These are phyloP conservation scores for Parnassius mnemosyne DNA, from an alignment of 2,888 invertebrate genomes.

Conservation along the genomic window DNA sequence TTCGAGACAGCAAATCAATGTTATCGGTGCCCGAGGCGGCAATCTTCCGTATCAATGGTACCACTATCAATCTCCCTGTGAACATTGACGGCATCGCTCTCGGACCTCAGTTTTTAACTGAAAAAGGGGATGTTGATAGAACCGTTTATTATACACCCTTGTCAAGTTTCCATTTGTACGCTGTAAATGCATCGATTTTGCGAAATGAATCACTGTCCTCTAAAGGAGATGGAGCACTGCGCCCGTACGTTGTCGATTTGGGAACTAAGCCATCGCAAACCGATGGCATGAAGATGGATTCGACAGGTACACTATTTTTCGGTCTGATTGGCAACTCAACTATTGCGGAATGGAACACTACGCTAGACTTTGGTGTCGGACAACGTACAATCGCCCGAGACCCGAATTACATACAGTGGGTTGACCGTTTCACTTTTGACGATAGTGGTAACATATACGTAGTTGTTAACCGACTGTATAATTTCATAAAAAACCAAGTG, in stretches of 20 bases:
- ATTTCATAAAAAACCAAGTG: constrained; percentile 82
- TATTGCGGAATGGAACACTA: constrained; percentile 86
- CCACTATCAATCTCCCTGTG: constrained; percentile 78
- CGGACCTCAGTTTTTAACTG: constrained; percentile 78
- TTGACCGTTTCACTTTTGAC: constrained; percentile 86
- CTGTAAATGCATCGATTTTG: constrained; percentile 82
- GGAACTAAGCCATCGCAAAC: constrained; percentile 84
- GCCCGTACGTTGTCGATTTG: constrained; percentile 78
- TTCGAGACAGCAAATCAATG: constrained; percentile 84
- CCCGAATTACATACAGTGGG: constrained; percentile 85
- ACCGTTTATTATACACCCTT: constrained; percentile 85
- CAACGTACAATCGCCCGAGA: constrained; percentile 85
- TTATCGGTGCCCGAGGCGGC: constrained; percentile 79
- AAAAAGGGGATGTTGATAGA: constrained; percentile 58
- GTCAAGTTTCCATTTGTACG: constrained; percentile 84
- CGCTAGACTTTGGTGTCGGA: constrained; percentile 76
- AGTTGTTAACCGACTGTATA: constrained; percentile 84
- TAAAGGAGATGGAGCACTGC: constrained; percentile 53
- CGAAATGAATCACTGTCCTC: constrained; percentile 74
- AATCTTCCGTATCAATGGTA: constrained; percentile 81
- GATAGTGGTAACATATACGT: constrained; percentile 83
- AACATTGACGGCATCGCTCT: constrained; percentile 87
- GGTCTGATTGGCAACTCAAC: constrained; percentile 85
- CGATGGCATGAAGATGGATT: constrained; percentile 88
- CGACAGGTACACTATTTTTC: constrained; percentile 84